These are phyloP conservation scores for Hormaphis cornu DNA, from an alignment of 1,140 invertebrate genomes.

Conservation along the genomic window DNA sequence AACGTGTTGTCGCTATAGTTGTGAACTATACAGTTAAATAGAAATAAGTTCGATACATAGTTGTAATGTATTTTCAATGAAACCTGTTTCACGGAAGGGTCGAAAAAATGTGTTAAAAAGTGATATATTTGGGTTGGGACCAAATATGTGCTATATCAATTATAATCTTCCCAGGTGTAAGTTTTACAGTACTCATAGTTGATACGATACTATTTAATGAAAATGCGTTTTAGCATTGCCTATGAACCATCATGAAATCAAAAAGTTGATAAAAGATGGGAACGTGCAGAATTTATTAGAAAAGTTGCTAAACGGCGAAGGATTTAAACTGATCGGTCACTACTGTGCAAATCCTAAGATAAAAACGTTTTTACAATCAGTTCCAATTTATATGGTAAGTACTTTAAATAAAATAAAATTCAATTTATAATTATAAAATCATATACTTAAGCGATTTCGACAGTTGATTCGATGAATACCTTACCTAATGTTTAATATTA, in stretches of 20 bases:
- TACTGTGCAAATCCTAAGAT: slow-evolving; percentile 55
- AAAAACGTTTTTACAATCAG: slow-evolving; percentile 54
- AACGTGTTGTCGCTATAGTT: background rate
- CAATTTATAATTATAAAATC: background rate
- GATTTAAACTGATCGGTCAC: slow-evolving; percentile 58
- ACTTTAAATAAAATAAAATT: background rate
- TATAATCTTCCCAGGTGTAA: slow-evolving; percentile 17
- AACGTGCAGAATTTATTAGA: slow-evolving; percentile 66
- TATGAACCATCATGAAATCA: slow-evolving; percentile 12
- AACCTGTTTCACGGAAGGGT: background rate
- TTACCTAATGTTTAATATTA: no score
- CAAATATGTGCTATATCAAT: slow-evolving; percentile 21
- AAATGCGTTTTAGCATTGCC: slow-evolving; percentile 14
- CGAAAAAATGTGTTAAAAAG: background rate
- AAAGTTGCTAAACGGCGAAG: slow-evolving; percentile 66
- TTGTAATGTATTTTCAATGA: slow-evolving; percentile 10
- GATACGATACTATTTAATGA: background rate
- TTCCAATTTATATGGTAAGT: slow-evolving; percentile 59
- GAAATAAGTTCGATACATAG: no score
- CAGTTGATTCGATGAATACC: no score
- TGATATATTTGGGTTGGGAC: slow-evolving; percentile 13
- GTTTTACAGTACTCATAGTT: background rate
- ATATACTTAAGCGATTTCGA: background rate
- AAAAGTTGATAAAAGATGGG: slow-evolving; percentile 49
- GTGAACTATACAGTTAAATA: background rate